Conservation (phyloP, 2,113 vertebrate genomes). For the Budorcas taxicolor region DNA sequence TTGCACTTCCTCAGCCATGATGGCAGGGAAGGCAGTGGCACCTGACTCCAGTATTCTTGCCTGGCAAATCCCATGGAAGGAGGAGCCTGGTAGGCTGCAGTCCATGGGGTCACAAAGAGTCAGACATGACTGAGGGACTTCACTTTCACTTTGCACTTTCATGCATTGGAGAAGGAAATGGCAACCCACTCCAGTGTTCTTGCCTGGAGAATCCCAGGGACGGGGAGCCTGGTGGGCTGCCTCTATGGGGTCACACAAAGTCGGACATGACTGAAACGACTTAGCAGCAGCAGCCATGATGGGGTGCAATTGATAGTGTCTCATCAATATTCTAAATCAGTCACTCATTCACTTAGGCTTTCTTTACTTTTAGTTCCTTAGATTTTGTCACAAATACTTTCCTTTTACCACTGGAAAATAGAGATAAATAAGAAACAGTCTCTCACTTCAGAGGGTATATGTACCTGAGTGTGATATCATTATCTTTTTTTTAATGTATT, state of each 20-base stretch:
- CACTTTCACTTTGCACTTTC: too few species aligned
- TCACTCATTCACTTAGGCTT: neutral
- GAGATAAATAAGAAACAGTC: neutral
- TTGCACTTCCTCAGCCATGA: neutral
- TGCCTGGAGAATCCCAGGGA: too few species aligned
- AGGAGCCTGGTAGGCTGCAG: too few species aligned
- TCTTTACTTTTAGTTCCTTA: neutral
- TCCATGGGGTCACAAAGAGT: too few species aligned
- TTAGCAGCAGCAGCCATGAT: neutral
- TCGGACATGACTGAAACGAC: accelerated
- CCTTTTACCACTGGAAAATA: neutral
- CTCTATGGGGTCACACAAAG: neutral
- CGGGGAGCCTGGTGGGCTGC: neutral
- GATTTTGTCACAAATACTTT: neutral
- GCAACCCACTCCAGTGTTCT: too few species aligned
- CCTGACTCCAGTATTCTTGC: too few species aligned
- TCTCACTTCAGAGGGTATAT: neutral
- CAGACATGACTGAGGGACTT: too few species aligned
- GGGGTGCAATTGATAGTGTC: neutral
- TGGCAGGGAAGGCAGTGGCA: too few species aligned
- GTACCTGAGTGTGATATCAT: neutral
- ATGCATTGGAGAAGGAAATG: too few species aligned
- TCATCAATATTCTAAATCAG: neutral
- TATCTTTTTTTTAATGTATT: neutral
- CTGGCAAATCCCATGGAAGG: too few species aligned